Evolutionary conservation across 2,888 invertebrate genomes (phyloP).

Genomic region (Blastobasis adustella): DNA sequence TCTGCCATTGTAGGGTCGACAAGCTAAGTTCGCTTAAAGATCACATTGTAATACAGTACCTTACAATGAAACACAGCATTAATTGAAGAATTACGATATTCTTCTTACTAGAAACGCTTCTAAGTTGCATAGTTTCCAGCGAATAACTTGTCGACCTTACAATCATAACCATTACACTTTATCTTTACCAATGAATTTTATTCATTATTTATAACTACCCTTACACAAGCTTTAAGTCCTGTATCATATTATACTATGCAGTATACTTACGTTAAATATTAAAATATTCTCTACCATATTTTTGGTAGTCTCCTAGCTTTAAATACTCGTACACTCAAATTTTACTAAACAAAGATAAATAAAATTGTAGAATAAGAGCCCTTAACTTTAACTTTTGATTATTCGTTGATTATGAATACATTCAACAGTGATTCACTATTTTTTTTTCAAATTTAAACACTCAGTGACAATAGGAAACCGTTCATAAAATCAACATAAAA

Average conservation of each 20-base stretch:
- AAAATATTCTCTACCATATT: slow-evolving; percentile 43
- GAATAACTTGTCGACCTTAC: not conserved
- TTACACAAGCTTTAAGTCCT: slow-evolving; percentile 34
- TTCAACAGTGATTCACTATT: too few species aligned
- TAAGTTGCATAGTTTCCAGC: not conserved
- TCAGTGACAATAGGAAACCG: too few species aligned
- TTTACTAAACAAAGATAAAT: too few species aligned
- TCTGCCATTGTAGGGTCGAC: too few species aligned
- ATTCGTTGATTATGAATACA: too few species aligned
- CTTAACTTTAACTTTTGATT: not conserved
- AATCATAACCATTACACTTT: not conserved
- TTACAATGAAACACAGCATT: too few species aligned
- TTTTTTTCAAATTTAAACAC: too few species aligned
- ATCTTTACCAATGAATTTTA: slow-evolving; percentile 39
- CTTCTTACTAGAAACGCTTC: too few species aligned
- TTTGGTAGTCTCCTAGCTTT: slow-evolving; percentile 56
- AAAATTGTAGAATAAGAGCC: not conserved
- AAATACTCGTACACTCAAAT: not conserved
- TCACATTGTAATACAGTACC: too few species aligned
- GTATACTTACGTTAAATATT: slow-evolving; percentile 12
- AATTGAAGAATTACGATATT: too few species aligned
- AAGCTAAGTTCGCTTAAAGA: too few species aligned
- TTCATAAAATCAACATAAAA: too few species aligned
- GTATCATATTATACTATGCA: slow-evolving; percentile 45
- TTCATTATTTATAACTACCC: slow-evolving; percentile 34